Conservation (phyloP, 2,113 vertebrate genomes). For the Burhinus bistriatus region DNA sequence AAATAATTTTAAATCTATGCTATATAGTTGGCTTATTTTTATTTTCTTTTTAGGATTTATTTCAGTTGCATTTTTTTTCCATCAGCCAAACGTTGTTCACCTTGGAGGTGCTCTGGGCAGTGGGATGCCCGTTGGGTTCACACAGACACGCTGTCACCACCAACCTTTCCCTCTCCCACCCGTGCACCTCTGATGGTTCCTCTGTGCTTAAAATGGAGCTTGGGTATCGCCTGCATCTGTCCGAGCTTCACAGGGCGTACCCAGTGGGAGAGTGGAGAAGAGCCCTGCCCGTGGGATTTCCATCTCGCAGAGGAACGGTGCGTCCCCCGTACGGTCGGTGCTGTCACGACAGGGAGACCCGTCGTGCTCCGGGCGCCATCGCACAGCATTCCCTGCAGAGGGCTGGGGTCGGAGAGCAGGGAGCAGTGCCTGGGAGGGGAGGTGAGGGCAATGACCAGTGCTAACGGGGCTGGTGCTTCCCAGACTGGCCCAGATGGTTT, state of each 20-base stretch:
- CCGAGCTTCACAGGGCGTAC: neutral
- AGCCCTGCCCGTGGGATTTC: neutral
- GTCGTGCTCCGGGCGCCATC: rapidly evolving
- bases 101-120: neutral
- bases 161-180: neutral
- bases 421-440: rapidly evolving
- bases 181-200: no score
- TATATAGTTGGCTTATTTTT: neutral
- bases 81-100: rapidly evolving
- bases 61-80: neutral
- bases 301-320: rapidly evolving
- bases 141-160: neutral
- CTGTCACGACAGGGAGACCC: rapidly evolving
- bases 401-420: neutral
- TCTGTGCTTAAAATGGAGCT: neutral
- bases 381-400: neutral
- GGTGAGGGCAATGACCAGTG: neutral
- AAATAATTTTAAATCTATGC: neutral
- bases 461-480: neutral
- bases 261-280: neutral
- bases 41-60: neutral
- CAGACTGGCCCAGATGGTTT: rapidly evolving
- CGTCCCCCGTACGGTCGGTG: rapidly evolving
- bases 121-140: neutral
- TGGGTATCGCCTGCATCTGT: rapidly evolving